Conservation (phyloP, 2,113 vertebrate genomes). For the Stomatorhinus ivindoensis region DNA sequence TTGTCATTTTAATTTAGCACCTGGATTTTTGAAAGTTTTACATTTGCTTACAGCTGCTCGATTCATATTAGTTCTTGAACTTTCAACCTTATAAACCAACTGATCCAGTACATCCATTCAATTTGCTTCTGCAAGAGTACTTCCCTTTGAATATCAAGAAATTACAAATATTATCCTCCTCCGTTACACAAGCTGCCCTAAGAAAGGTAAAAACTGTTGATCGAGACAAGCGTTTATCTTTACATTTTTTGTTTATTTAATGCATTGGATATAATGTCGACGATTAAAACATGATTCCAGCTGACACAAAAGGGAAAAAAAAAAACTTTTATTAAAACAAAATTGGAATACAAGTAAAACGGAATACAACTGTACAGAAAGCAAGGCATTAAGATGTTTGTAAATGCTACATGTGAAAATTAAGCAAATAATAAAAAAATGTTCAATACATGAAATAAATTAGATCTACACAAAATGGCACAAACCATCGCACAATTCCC, state of each 20-base stretch:
- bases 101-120: background rate
- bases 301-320: slow-evolving; percentile 15
- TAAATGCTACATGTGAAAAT: slow-evolving; percentile 35
- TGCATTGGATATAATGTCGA: background rate
- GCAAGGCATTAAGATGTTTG: slow-evolving; percentile 29
- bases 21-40: background rate
- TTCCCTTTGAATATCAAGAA: background rate
- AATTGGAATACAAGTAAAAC: slow-evolving; percentile 51
- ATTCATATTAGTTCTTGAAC: background rate
- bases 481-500: background rate
- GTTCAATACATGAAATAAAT: slow-evolving; percentile 16
- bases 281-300: background rate
- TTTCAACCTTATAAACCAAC: background rate
- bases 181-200: background rate
- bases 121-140: background rate
- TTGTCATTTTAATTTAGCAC: background rate
- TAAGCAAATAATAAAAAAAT: slow-evolving; percentile 28
- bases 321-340: slow-evolving; percentile 54
- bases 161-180: background rate
- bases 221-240: background rate
- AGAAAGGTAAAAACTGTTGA: background rate
- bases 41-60: background rate
- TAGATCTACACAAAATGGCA: background rate
- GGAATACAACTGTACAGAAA: slow-evolving; percentile 52
- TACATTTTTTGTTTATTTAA: background rate